A percentile compares a stretch with the other conserved stretches of the same genome.
Evolutionary conservation across 1,140 invertebrate species (phyloP).

Genomic region (Drosophila seguyi): DNA sequence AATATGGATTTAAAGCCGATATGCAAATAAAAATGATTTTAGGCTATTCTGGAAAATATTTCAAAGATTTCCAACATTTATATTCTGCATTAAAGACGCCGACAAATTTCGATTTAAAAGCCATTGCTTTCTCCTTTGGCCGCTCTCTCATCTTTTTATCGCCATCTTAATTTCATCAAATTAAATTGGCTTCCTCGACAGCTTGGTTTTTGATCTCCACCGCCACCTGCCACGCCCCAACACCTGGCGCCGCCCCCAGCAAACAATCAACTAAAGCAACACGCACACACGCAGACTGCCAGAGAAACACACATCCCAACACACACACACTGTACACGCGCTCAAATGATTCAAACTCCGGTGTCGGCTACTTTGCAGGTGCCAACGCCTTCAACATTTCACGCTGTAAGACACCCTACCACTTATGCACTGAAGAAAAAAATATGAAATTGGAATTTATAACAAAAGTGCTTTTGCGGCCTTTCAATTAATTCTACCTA

Average conservation of each 20-base stretch:
- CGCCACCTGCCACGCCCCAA: constrained; percentile 15
- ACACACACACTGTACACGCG: constrained; percentile 18
- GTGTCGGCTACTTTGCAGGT: constrained; percentile 52
- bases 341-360: constrained; percentile 37
- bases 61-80: not conserved
- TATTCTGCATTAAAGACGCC: not conserved
- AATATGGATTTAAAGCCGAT: not conserved
- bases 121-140: not conserved
- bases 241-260: constrained; percentile 59
- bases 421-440: constrained; percentile 19
- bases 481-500: too few relatives aligned
- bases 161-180: constrained; percentile 73
- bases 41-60: not conserved
- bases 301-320: not conserved
- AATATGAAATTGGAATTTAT: not conserved
- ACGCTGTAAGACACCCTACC: constrained; percentile 56
- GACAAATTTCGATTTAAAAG: constrained; percentile 6
- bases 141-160: constrained; percentile 41
- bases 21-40: not conserved
- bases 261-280: constrained; percentile 79
- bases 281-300: constrained; percentile 13
- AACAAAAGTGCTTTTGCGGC: not conserved
- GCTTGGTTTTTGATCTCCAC: constrained; percentile 4
- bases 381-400: constrained; percentile 55
- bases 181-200: constrained; percentile 63